A percentile compares a stretch with the other conserved stretches of the same genome.
Conservation (phyloP, 2,888 invertebrate species). For the Zele albiditarsus region DNA sequence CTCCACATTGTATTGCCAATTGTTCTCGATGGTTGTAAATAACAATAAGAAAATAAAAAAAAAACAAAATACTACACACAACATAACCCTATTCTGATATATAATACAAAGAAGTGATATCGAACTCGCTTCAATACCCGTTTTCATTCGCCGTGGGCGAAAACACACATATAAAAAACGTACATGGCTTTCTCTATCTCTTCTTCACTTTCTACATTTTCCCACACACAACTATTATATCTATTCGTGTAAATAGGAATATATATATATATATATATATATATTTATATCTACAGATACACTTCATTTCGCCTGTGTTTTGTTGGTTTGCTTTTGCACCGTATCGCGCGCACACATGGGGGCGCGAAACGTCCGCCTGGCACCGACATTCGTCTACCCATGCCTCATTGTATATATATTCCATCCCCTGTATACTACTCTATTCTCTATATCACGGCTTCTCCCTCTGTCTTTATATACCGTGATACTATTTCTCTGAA, state of each 20-base stretch:
- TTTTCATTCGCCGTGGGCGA: not conserved
- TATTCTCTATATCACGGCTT: not conserved
- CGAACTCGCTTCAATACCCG: not conserved
- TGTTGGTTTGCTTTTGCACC: slow-evolving; percentile 23
- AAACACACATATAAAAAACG: not conserved
- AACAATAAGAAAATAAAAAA: not conserved
- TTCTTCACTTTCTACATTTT: not conserved
- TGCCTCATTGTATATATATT: not conserved
- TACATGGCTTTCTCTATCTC: slow-evolving; percentile 2
- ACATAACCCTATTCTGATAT: not conserved
- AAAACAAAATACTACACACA: not conserved
- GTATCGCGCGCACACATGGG: not conserved
- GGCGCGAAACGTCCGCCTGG: slow-evolving; percentile 23
- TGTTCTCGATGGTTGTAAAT: not conserved
- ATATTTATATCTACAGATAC: not conserved
- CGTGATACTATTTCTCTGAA: slow-evolving; percentile 27
- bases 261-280: not conserved
- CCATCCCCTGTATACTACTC: not conserved
- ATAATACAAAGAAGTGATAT: not conserved
- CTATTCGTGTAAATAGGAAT: too few relatives aligned
- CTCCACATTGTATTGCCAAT: not conserved
- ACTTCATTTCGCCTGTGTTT: not conserved
- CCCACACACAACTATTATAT: not conserved
- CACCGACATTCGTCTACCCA: slow-evolving; percentile 17
- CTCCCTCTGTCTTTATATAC: not conserved